A percentile compares a stretch with the other conserved stretches of the same genome.
Evolutionary conservation across 2,797 vertebrate genomes (phyloP).

Genomic region (Lepilemur ruficaudatus): DNA sequence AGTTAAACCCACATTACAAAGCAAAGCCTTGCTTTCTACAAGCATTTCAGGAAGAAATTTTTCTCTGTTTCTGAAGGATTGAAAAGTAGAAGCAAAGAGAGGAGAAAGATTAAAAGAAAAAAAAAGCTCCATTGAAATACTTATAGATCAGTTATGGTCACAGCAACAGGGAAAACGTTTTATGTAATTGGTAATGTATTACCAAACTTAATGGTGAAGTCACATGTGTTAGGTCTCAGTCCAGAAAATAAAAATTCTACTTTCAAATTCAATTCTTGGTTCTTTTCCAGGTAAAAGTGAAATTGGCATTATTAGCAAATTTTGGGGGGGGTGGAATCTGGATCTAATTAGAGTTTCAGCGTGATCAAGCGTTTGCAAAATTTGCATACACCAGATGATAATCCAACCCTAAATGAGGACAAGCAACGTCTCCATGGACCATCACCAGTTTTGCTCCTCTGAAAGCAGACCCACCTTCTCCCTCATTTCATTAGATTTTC

Average conservation of each 20-base stretch:
- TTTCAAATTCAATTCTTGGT: constrained; percentile 13
- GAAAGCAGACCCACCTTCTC: background rate
- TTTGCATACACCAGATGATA: background rate
- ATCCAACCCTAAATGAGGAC: background rate
- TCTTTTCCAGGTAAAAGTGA: background rate
- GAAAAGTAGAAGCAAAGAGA: background rate
- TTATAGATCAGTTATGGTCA: background rate
- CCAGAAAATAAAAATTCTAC: background rate
- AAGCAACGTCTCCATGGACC: background rate
- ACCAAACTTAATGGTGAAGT: background rate
- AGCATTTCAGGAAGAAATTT: constrained; percentile 12
- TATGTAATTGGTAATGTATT: background rate
- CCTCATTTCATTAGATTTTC: background rate
- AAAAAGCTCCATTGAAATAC: background rate
- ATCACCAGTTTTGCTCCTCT: background rate
- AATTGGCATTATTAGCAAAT: background rate
- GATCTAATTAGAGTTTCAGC: background rate
- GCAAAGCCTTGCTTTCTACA: background rate
- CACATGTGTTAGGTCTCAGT: background rate
- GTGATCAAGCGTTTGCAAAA: background rate
- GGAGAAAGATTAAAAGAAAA: background rate
- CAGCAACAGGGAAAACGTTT: background rate
- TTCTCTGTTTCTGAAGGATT: background rate
- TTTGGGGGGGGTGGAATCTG: background rate
- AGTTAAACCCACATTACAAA: background rate